These are phyloP conservation scores for Helicoverpa zea DNA, from an alignment of 1,140 invertebrate genomes.

Conservation along the genomic window DNA sequence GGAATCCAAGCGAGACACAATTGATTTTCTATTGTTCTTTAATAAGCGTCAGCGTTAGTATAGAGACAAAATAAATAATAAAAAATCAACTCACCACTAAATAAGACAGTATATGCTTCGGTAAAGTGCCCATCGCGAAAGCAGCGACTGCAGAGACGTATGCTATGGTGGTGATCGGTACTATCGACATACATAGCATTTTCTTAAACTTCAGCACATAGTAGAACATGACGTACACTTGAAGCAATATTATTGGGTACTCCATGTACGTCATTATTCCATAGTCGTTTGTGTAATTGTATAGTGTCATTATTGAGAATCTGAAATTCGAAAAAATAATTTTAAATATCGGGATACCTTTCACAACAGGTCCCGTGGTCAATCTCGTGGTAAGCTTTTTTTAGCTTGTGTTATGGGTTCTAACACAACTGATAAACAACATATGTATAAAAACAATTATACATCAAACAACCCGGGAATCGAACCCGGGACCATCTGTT, in stretches of 20 bases:
- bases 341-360: no score
- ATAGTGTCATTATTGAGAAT: slow-evolving; percentile 90
- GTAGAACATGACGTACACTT: slow-evolving; percentile 90
- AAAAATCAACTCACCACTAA: slow-evolving; percentile 87
- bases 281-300: slow-evolving; percentile 91
- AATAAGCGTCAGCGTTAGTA: no score
- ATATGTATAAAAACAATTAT: no score
- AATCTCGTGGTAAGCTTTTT: no score
- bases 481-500: no score
- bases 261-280: slow-evolving; percentile 91
- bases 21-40: no score
- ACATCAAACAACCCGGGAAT: no score
- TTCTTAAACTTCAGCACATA: slow-evolving; percentile 89
- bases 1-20: no score
- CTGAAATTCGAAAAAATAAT: slow-evolving; percentile 84
- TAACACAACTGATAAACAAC: no score
- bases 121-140: slow-evolving; percentile 86
- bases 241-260: slow-evolving; percentile 90
- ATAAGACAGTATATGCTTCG: slow-evolving; percentile 87
- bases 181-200: slow-evolving; percentile 78
- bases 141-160: slow-evolving; percentile 85
- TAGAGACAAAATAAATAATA: background rate
- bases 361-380: no score
- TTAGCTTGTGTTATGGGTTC: no score
- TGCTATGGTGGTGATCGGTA: slow-evolving; percentile 69